These are phyloP conservation scores for Avahi laniger DNA, from an alignment of 2,797 vertebrate species.

Conservation along the genomic window DNA sequence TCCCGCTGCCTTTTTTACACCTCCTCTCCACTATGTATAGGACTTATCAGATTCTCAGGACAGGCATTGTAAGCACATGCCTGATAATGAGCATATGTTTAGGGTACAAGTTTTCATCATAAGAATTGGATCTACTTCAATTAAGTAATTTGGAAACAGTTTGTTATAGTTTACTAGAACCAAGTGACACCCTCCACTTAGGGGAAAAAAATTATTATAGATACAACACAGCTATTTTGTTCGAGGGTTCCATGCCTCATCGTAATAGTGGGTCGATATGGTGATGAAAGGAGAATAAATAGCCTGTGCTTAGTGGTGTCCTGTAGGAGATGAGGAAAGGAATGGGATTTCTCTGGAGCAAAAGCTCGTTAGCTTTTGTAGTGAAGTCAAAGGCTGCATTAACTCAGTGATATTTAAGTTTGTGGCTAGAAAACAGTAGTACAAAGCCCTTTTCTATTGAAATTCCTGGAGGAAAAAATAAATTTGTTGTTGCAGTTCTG, in stretches of 20 bases:
- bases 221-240: not conserved
- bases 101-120: not conserved
- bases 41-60: not conserved
- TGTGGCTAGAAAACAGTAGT: not conserved
- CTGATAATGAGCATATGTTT: not conserved
- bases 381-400: not conserved
- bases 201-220: not conserved
- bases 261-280: rapidly evolving
- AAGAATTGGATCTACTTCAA: not conserved
- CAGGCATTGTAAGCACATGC: no score
- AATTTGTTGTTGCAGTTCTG: not conserved
- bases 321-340: not conserved
- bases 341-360: not conserved
- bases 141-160: not conserved
- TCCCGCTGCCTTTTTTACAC: not conserved
- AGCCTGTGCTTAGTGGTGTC: not conserved
- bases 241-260: not conserved
- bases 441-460: not conserved
- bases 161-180: not conserved
- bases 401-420: not conserved
- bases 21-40: rapidly evolving
- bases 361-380: not conserved
- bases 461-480: not conserved
- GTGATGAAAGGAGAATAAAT: not conserved
- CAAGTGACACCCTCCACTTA: no score